Evolutionary conservation across 1,140 invertebrate species (phyloP).

Genomic region (Sweltsa coloradensis): DNA sequence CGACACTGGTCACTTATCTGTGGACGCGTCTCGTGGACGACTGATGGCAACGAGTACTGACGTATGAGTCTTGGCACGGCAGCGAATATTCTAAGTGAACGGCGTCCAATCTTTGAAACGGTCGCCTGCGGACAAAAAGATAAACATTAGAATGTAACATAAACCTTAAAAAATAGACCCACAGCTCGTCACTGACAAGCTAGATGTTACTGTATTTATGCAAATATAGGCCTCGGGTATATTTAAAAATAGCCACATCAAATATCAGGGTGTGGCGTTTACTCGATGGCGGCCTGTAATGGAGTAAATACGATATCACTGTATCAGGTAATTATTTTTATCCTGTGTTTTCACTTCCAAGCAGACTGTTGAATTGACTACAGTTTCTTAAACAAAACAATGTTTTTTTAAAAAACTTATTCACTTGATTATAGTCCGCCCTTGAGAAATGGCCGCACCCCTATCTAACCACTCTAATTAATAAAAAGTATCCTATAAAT

Average conservation of each 20-base stretch:
- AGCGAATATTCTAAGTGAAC: neutral
- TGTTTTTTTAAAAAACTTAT: neutral
- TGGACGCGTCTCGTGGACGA: too few species aligned
- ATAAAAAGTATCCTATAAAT: neutral
- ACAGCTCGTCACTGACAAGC: neutral
- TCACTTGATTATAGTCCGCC: neutral
- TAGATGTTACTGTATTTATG: neutral
- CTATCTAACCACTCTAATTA: neutral
- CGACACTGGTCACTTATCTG: too few species aligned
- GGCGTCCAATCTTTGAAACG: conserved; percentile 7
- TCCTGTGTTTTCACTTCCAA: too few species aligned
- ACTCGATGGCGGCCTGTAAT: too few species aligned
- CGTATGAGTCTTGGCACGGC: too few species aligned
- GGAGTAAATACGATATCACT: neutral
- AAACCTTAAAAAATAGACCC: neutral
- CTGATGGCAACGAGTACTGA: too few species aligned
- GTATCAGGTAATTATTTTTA: too few species aligned
- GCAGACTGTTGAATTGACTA: neutral
- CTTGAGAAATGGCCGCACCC: neutral
- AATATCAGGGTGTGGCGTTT: too few species aligned
- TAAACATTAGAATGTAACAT: neutral
- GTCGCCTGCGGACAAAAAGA: conserved; percentile 5
- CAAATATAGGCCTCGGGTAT: neutral
- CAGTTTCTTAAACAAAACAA: neutral
- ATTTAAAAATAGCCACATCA: too few species aligned